A percentile compares a stretch with the other conserved stretches of the same genome.
Conservation (phyloP, 2,113 vertebrate genomes). For the Apodemus sylvaticus region DNA sequence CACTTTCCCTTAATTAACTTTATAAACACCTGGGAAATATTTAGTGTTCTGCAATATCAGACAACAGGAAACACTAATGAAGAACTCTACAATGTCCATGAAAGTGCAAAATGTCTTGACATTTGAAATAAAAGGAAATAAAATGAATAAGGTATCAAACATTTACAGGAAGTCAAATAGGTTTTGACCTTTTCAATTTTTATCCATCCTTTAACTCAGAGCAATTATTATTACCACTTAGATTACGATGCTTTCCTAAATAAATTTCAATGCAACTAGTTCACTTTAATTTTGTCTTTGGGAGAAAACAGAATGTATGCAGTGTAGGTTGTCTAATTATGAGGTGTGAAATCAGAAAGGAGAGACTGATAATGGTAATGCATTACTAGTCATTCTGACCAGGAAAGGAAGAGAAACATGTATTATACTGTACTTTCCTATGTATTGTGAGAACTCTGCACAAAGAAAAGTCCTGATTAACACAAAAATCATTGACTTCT, state of each 20-base stretch:
- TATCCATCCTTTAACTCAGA: slow-evolving; percentile 56
- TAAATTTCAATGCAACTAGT: slow-evolving; percentile 39
- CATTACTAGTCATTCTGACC: slow-evolving; percentile 21
- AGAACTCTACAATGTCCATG: slow-evolving; percentile 18
- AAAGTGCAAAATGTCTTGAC: slow-evolving; percentile 65
- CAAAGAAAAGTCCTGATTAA: slow-evolving; percentile 15
- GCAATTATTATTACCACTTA: slow-evolving; percentile 44
- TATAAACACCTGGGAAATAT: not conserved
- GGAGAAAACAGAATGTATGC: slow-evolving; percentile 12
- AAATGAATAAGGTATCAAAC: slow-evolving; percentile 70
- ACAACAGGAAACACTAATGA: slow-evolving; percentile 58
- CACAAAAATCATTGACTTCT: slow-evolving; percentile 15
- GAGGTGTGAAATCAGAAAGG: slow-evolving; percentile 33
- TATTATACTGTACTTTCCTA: not conserved
- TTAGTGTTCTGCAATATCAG: slow-evolving; percentile 48
- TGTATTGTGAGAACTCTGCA: not conserved
- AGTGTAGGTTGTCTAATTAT: slow-evolving; percentile 3
- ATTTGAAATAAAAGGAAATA: slow-evolving; percentile 67
- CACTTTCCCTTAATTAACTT: not conserved
- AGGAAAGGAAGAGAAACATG: not conserved
- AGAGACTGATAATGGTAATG: not conserved
- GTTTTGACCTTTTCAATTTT: slow-evolving; percentile 71
- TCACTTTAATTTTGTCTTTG: not conserved
- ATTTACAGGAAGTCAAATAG: slow-evolving; percentile 66
- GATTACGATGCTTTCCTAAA: slow-evolving; percentile 3